Percentiles rank a stretch among this genome's conserved stretches.
phyloP scores from a whole-genome alignment of 2,888 invertebrate genomes.

The Eristalis pertinax region DNA sequence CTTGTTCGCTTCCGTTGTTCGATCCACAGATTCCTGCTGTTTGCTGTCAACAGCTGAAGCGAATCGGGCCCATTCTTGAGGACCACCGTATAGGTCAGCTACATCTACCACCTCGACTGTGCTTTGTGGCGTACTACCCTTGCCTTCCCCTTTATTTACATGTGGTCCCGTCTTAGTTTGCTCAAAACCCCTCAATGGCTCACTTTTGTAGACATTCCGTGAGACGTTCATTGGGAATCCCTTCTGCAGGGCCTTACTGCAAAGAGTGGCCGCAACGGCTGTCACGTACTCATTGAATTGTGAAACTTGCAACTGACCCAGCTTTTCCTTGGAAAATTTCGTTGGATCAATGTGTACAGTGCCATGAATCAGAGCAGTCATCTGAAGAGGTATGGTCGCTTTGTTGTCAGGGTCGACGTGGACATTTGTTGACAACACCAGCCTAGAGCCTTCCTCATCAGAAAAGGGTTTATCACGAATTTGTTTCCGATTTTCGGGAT shows the following conservation, averaged over 20 bases:
- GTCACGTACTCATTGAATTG: slow-evolving; percentile 76
- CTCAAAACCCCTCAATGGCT: not conserved
- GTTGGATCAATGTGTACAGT: slow-evolving; percentile 75
- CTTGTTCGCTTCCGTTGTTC: too few relatives aligned
- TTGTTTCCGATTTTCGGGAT: not conserved
- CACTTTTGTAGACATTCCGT: slow-evolving; percentile 55
- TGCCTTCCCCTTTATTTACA: not conserved
- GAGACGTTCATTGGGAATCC: slow-evolving; percentile 73
- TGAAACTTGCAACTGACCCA: slow-evolving; percentile 72
- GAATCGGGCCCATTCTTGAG: not conserved
- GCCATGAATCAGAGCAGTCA: slow-evolving; percentile 76
- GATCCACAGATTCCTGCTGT: not conserved
- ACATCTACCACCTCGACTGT: not conserved
- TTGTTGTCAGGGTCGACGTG: not conserved
- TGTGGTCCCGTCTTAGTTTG: not conserved
- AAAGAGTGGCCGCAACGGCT: slow-evolving; percentile 76
- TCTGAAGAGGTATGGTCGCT: slow-evolving; percentile 74
- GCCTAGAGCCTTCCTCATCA: not conserved
- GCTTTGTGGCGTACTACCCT: not conserved
- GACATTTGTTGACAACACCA: not conserved
- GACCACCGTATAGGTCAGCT: too few relatives aligned
- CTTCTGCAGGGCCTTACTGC: slow-evolving; percentile 75
- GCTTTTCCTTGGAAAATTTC: slow-evolving; percentile 69
- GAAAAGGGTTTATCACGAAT: not conserved
- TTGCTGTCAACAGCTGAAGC: not conserved